phyloP scores from a whole-genome alignment of 2,797 vertebrate genomes.

The Margarornis squamiger region DNA sequence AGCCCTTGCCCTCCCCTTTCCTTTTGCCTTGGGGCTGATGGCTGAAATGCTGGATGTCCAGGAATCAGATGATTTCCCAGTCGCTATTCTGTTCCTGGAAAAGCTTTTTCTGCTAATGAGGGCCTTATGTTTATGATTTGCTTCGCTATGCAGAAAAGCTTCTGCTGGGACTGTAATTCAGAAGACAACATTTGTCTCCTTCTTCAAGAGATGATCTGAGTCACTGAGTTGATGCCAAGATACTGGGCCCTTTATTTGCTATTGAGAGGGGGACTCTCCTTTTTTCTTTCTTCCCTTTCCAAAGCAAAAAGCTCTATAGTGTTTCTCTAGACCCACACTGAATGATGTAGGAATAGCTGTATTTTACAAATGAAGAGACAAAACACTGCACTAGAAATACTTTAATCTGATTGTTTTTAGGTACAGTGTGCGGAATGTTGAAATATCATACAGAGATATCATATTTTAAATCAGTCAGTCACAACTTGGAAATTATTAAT shows the following conservation, averaged over 20 bases:
- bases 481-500: not conserved
- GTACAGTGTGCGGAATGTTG: not conserved
- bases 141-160: not conserved
- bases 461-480: not conserved
- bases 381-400: not conserved
- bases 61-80: not conserved
- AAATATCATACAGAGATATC: not conserved
- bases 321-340: not conserved
- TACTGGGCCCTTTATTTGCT: not conserved
- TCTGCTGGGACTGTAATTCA: not conserved
- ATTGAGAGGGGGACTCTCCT: not conserved
- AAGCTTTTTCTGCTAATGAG: not conserved
- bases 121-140: not conserved
- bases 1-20: not conserved
- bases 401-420: not conserved
- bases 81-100: not conserved
- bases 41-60: not conserved
- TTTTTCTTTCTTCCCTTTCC: not conserved
- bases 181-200: not conserved
- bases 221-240: not conserved
- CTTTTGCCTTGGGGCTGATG: not conserved
- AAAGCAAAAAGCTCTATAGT: not conserved
- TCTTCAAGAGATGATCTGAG: not conserved
- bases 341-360: not conserved
- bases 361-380: not conserved